Evolutionary conservation across 2,888 invertebrate genomes (phyloP), one percentile per base, ranked within the genome.

Genomic region (Phengaris alcon): DNA sequence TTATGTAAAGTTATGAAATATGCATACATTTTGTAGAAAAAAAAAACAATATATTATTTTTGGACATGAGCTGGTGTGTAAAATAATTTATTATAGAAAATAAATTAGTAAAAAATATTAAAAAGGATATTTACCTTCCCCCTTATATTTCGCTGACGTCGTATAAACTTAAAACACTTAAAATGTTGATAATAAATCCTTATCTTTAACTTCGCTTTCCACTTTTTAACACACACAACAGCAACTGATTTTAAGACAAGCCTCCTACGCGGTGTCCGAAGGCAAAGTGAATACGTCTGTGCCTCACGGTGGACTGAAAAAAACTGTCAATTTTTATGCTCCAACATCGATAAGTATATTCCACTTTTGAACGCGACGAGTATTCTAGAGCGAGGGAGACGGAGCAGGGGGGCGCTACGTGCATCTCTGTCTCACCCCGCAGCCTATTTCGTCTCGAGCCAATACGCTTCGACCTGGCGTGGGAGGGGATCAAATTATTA

Each of bases 251-350:
- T 88, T 86, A 83, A 79, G 82, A 86, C 89, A 89, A 89, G 89
- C 87, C 87, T 88, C 87, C 87, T 83, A 75, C 78, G 73, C 82
- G 80, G 81, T 79, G 79, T 82, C 81, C 79, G 81, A 81, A 79
- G 81, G 72, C 82, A 81, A 86, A 88, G 83, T 88, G 86, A 79
- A 81, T 85, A 81, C 80, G 79, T 69, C 84, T 78, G 82, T 85
- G 82, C 83, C 88, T 87, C 87, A 88, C 90, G 89, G 89, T 88
- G 87, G 86, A 94, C 94, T 93, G 91, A 91, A 93, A 93, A 93
- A 93, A 90, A 90, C 93, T 91, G 92, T 92, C 93, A 93, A 93
- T 93, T 94, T 94, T 93, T 93, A 93, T 91, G 90, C 89, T 88
- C 88, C 90, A 91, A 90, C 93, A 92, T 93, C 93, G 90, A 93